Percentiles rank a stretch among this genome's conserved stretches.
Evolutionary conservation across 1,140 invertebrate genomes (phyloP).

Genomic region (Pygmarrhopalites habei): DNA sequence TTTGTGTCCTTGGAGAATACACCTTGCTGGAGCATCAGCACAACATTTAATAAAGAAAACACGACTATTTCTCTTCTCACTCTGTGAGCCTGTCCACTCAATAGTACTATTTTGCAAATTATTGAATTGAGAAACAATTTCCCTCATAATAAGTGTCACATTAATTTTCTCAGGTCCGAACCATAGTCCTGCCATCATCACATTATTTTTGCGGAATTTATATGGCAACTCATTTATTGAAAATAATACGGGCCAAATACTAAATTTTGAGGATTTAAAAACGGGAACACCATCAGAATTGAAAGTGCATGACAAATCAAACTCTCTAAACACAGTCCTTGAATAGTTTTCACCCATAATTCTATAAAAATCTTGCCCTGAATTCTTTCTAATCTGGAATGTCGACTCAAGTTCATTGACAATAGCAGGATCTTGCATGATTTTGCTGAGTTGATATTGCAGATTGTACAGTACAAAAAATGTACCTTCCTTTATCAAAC

Average conservation of each 20-base stretch:
- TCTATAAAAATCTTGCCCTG: too few species aligned
- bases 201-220: constrained; percentile 5
- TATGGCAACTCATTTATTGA: constrained; percentile 42
- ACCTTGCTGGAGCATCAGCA: constrained; percentile 9
- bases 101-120: neutral
- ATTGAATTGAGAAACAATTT: neutral
- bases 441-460: too few species aligned
- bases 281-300: constrained; percentile 42
- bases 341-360: too few species aligned
- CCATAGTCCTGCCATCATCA: constrained; percentile 36
- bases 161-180: constrained; percentile 14
- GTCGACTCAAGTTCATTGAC: too few species aligned
- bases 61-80: neutral
- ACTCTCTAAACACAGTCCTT: too few species aligned
- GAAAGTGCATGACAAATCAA: constrained; percentile 13
- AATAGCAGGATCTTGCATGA: too few species aligned
- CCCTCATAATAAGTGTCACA: constrained; percentile 13
- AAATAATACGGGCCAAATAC: constrained; percentile 42
- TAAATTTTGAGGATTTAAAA: constrained; percentile 42
- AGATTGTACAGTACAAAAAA: too few species aligned
- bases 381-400: too few species aligned
- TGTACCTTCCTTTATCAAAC: too few species aligned
- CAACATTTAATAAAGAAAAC: neutral
- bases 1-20: constrained; percentile 8
- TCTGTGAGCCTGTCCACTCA: constrained; percentile 6